Base-by-base conservation (phyloP, 2,888 invertebrate species). In the Bembecia ichneumoniformis region DNA sequence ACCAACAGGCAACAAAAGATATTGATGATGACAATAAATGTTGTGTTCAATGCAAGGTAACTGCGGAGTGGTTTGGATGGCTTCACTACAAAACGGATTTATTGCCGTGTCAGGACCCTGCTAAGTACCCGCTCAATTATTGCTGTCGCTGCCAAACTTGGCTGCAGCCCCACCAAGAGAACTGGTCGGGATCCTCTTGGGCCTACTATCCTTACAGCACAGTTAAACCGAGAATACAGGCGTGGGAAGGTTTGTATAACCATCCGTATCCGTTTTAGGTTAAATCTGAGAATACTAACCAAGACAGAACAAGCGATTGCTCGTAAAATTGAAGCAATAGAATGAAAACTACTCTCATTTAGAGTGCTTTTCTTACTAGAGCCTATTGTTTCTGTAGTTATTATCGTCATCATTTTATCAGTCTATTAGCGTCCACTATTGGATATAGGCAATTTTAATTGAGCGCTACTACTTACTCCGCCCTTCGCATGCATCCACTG, bases 61-160 rank as follows among this genome's bases (percentile, higher is more conserved):
- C 98, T 0, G 90, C 98, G 0, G 97, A 98, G 74, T 99, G 99
- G 99, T 97, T 75, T 72, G 96, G 97, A 34, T 99, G 99, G 99
- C 87, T 99, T 66, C 98, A 98, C 78, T 95, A 99, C 79, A 97
- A 97, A 78, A 90, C 90, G 1, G 88, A 88, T 54, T 59, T 59
- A 1, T 53, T 77, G 1, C 86, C 84, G 1, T 54, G 54, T 47
- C 68, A 77, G 46, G 81, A 86, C 55, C 53, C 56, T 45, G 77
- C 78, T 14, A 84, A 83, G 62, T 56, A 61, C 36, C 50, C 52
- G 13, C 55, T 84, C 0, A 58, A 57, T 47, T 62, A 65, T 52
- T 72, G 73, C 52, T 50, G 54, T 10, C 66, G 58, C 58, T 59
- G 58, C 28, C 60, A 66, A 3, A 52, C 52, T 20, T 86, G 84